These are phyloP conservation scores for Callimorpha dominula DNA, from an alignment of 2,888 invertebrate genomes.

Conservation along the genomic window DNA sequence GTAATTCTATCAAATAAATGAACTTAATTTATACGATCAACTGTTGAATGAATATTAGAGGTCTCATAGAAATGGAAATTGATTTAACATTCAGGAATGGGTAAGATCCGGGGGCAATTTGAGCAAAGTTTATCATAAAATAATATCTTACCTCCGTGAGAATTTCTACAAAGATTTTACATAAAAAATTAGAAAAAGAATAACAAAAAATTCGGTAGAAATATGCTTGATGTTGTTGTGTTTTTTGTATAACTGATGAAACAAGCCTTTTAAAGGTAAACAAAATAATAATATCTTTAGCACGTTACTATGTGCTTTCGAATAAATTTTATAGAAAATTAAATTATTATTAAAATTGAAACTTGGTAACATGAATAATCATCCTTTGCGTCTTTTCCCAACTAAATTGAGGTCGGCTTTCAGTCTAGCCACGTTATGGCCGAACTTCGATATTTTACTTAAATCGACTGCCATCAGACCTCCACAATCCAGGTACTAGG, in stretches of 20 bases:
- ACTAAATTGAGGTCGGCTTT: no score
- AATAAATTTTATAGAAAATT: background rate
- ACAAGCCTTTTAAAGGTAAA: background rate
- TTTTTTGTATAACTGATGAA: background rate
- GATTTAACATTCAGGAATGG: background rate
- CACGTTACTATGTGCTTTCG: background rate
- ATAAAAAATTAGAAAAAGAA: background rate
- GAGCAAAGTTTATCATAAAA: background rate
- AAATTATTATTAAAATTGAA: background rate
- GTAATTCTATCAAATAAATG: background rate
- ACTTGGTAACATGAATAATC: no score
- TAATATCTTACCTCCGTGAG: background rate
- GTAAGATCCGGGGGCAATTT: background rate
- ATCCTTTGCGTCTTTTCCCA: no score
- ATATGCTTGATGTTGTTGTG: background rate
- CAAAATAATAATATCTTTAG: background rate
- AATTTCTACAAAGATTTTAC: background rate
- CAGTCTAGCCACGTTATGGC: no score
- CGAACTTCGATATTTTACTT: no score
- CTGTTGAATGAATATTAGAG: background rate
- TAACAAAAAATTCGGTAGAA: background rate
- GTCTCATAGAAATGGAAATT: conserved; percentile 4
- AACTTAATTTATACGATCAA: conserved; percentile 3
- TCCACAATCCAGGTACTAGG: no score
- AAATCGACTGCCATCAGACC: no score